Evolutionary conservation across 2,888 invertebrate species (phyloP), one percentile per base, ranked within the genome.

Genomic region (Trimorus sp.): DNA sequence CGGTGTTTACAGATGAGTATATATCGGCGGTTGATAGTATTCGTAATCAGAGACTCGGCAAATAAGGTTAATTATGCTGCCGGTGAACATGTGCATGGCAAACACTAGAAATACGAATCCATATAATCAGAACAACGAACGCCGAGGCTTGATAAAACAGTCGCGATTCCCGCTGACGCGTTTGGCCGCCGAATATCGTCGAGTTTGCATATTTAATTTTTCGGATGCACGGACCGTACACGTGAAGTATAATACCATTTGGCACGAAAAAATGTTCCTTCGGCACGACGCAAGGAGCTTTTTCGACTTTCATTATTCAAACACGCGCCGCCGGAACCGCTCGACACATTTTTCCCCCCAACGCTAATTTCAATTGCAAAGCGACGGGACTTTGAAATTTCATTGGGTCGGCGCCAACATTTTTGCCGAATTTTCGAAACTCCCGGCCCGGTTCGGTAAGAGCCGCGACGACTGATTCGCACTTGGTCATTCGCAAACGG

Each of bases 21-120:
- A 68, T 69, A 81, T 76, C 71, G 77, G 63, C 14, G 77, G 74
- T 74, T 74, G 74, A 82, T 82, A 70, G 65, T 74, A 69, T 74
- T 78, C 78, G 85, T 89, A 90, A 90, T 90, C 87, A 90, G 88
- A 86, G 86, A 87, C 88, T 89, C 86, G 85, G 86, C 87, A 89
- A 90, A 90, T 88, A 89, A 87, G 88, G 88, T 87, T 89, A 90
- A 90, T 90, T 90, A 88, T 89, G 85, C 88, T 84, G 83, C 83
- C 82, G 75, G 78, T 65, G 84, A 83, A 76, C 79, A 70, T 80
- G 83, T 83, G 77, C 73, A 84, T 56, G 74, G 82, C 84, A 83
- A 83, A 85, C 83, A 85, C 70, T 77, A 81, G 83, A 83, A 86
- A 86, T 86, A 86, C 82, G 86, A 88, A 88, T 89, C 87, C 87